Conservation (phyloP, 2,797 vertebrate species). For the Sphenodon punctatus region DNA sequence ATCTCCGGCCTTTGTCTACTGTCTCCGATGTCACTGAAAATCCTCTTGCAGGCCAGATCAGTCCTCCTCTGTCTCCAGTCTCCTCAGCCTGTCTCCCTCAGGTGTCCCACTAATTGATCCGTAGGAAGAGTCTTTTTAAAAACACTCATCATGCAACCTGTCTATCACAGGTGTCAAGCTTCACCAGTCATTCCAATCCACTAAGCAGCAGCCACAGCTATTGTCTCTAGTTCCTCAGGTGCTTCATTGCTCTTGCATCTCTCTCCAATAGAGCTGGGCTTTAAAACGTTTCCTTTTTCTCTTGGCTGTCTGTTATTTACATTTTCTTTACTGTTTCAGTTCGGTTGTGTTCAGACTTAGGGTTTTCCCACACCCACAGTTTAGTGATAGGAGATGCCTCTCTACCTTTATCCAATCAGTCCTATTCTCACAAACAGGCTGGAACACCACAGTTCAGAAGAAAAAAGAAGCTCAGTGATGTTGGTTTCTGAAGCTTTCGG, state of each 20-base stretch:
- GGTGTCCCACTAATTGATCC: no score
- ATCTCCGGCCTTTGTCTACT: neutral
- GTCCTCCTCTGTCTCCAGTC: neutral
- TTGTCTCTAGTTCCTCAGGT: rapidly evolving
- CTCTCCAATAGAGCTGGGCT: no score
- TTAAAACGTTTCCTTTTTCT: no score
- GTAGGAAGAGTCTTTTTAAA: neutral
- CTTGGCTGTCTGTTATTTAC: no score
- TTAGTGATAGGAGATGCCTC: neutral
- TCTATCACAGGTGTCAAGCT: neutral
- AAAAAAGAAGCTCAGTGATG: neutral
- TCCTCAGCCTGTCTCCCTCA: neutral
- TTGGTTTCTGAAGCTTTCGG: neutral
- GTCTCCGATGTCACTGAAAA: neutral
- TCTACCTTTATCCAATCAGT: neutral
- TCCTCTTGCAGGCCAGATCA: neutral
- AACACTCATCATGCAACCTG: neutral
- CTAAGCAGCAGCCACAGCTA: neutral
- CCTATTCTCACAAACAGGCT: neutral
- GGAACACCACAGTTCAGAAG: neutral
- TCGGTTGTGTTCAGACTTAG: no score
- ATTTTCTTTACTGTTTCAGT: no score
- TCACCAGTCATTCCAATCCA: rapidly evolving
- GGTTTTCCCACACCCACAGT: no score
- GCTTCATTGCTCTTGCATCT: no score